These are phyloP conservation scores for Parus major DNA, from an alignment of 2,113 vertebrate species.

Conservation along the genomic window DNA sequence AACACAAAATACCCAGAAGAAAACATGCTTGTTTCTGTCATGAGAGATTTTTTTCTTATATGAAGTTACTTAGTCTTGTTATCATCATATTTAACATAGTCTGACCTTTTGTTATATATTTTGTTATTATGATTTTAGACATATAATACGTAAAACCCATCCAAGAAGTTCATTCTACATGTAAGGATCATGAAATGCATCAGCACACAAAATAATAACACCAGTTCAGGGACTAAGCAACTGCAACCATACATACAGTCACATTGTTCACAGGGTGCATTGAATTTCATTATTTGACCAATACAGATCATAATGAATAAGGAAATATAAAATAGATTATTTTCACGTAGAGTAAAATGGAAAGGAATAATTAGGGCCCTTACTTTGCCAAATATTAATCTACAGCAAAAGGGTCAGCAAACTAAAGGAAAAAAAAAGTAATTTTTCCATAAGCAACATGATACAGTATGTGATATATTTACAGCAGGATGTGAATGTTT, in stretches of 20 bases:
- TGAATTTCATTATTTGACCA: neutral
- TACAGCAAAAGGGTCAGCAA: conserved; percentile 28
- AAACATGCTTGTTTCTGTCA: neutral
- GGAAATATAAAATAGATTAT: neutral
- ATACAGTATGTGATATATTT: conserved; percentile 14
- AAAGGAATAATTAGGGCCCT: neutral
- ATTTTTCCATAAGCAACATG: neutral
- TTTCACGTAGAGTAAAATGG: neutral
- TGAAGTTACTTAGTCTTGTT: neutral
- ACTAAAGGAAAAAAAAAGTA: neutral
- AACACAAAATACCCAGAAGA: neutral
- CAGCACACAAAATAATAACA: neutral
- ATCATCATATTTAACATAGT: neutral
- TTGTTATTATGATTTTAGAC: neutral
- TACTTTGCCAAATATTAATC: conserved; percentile 5
- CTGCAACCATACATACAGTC: neutral
- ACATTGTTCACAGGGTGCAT: neutral
- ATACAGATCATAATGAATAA: neutral
- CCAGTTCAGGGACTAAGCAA: neutral
- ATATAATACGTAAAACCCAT: neutral
- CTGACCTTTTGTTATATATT: neutral
- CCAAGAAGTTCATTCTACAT: neutral
- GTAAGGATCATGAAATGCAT: neutral
- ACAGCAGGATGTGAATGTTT: conserved; percentile 32
- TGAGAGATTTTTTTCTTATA: neutral